phyloP scores from a whole-genome alignment of 2,113 vertebrate species.

The Rana temporaria region DNA sequence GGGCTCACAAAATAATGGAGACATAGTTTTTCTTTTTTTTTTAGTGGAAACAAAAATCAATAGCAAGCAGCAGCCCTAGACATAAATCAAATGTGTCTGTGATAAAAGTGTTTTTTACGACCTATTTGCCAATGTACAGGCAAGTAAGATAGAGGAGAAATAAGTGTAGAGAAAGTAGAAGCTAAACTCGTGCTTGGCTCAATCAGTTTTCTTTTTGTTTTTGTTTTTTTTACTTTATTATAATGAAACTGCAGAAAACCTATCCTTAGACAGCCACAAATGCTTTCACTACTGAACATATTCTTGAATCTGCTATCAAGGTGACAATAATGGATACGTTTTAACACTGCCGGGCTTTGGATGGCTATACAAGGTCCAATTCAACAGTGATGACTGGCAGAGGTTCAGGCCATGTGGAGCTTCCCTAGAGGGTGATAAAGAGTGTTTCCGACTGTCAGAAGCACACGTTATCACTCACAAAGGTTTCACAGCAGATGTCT shows the following conservation, averaged over 20 bases:
- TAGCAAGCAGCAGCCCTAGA: slow-evolving; percentile 68
- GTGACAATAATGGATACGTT: not conserved
- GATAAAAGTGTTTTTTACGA: slow-evolving; percentile 68
- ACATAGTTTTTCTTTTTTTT: slow-evolving; percentile 67
- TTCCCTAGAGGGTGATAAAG: not conserved
- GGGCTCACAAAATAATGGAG: slow-evolving; percentile 69
- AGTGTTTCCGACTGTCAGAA: not conserved
- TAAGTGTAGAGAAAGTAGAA: slow-evolving; percentile 66
- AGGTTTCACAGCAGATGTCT: not conserved
- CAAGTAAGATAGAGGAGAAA: slow-evolving; percentile 62
- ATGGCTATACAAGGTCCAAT: not conserved
- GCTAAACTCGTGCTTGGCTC: slow-evolving; percentile 49
- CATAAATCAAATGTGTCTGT: slow-evolving; percentile 75
- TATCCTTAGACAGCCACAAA: slow-evolving; percentile 58
- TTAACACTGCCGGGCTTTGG: not conserved
- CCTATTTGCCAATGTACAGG: slow-evolving; percentile 69
- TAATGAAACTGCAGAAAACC: not conserved
- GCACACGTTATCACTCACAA: not conserved
- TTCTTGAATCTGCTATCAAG: not conserved
- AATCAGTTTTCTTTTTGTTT: slow-evolving; percentile 8
- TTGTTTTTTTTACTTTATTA: slow-evolving; percentile 46
- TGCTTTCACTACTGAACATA: slow-evolving; percentile 57
- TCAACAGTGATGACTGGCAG: too few species aligned
- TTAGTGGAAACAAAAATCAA: slow-evolving; percentile 71
- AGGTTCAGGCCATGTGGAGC: slow-evolving; percentile 43